Conservation (phyloP, 2,113 vertebrate species). For the Apeltes quadracus region DNA sequence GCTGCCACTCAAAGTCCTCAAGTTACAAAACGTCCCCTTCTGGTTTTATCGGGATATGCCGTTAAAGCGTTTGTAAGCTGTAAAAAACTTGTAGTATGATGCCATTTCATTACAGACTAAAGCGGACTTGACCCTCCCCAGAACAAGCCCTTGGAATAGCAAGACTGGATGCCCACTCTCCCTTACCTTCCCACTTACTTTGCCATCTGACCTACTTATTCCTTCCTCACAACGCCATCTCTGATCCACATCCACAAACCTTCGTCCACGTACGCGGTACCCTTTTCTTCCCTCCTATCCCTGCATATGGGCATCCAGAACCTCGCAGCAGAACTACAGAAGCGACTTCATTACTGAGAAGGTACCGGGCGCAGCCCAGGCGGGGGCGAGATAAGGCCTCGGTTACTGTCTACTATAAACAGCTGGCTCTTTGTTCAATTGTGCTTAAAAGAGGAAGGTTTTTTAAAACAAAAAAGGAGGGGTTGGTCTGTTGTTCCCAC, state of each 20-base stretch:
- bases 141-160: slow-evolving; percentile 59
- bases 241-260: slow-evolving; percentile 56
- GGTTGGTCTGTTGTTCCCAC: slow-evolving; percentile 18
- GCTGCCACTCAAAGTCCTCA: slow-evolving; percentile 22
- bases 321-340: slow-evolving; percentile 10
- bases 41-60: slow-evolving; percentile 8
- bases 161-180: slow-evolving; percentile 36
- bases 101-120: slow-evolving; percentile 26
- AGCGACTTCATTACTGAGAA: slow-evolving; percentile 4
- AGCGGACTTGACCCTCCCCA: slow-evolving; percentile 29
- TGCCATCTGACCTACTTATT: slow-evolving; percentile 8
- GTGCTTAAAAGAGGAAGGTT: slow-evolving; percentile 73
- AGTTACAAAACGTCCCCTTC: slow-evolving; percentile 17
- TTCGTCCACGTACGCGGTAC: slow-evolving; percentile 29
- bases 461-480: slow-evolving; percentile 26
- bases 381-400: slow-evolving; percentile 47
- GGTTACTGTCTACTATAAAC: slow-evolving; percentile 50
- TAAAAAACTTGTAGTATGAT: neutral
- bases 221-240: neutral
- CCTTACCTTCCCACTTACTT: slow-evolving; percentile 1
- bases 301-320: slow-evolving; percentile 41
- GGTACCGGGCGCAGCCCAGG: slow-evolving; percentile 9
- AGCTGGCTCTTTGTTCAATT: slow-evolving; percentile 57
- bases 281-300: neutral
- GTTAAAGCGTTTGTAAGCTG: neutral